Conservation (phyloP, 2,888 invertebrate genomes). For the Noctua janthe region DNA sequence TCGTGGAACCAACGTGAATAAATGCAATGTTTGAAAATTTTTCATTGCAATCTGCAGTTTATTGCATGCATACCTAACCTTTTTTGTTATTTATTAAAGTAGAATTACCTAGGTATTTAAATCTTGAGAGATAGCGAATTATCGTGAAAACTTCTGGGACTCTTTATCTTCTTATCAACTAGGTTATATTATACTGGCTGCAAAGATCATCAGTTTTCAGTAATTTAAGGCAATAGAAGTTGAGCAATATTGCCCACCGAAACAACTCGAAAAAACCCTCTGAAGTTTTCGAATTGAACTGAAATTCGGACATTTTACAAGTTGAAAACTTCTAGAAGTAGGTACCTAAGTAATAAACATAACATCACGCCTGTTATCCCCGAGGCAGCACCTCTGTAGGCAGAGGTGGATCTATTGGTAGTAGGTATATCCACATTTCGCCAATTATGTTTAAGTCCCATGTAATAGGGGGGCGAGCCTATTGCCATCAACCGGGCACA, state of each 20-base stretch:
- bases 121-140: not conserved
- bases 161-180: not conserved
- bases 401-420: no score
- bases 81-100: not conserved
- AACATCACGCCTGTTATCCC: no score
- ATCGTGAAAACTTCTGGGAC: not conserved
- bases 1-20: slow-evolving; percentile 3
- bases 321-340: no score
- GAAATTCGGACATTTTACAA: not conserved
- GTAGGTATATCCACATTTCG: no score
- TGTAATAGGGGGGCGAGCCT: no score
- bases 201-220: not conserved
- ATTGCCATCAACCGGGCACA: no score
- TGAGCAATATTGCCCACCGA: not conserved
- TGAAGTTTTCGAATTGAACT: not conserved
- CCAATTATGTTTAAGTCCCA: no score
- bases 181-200: no score
- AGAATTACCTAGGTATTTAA: not conserved
- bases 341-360: no score
- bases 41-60: slow-evolving; percentile 1
- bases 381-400: no score
- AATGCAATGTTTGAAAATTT: slow-evolving; percentile 9
- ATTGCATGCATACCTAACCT: not conserved
- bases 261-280: not conserved
- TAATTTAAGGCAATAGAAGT: not conserved